Evolutionary conservation across 1,140 invertebrate genomes (phyloP), one percentile per base, ranked within the genome.

Genomic region (Zaprionus lachaisei): DNA sequence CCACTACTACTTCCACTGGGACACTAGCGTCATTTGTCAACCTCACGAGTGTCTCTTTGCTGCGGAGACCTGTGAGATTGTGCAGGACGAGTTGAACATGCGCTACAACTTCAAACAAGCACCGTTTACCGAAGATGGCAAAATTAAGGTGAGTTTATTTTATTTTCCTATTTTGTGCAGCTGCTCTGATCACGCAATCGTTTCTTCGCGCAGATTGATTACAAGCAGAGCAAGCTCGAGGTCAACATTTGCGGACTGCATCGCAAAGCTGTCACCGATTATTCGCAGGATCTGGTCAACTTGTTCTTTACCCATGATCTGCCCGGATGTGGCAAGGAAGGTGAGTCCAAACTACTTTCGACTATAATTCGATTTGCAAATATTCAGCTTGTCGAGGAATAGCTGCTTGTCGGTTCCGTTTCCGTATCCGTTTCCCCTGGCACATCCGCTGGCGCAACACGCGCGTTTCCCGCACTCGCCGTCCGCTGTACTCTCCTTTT

Each of bases 1-100:
- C 80, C 85, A 89, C 51, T 94, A 94, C 71, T 47, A 71, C 24
- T 94, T 94, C 73, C 89, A 93, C 34, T 94, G 94, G 94, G 90
- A 92, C 64, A 94, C 94, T 17, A 94, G 91, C 70, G 80, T 93
- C 62, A 93, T 94, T 67, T 94, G 94, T 72, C 87, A 83, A 62
- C 80, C 83, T 31, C 91, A 93, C 58, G 81, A 83, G 66, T 92
- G 91, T 64, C 78, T 58, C 38, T 84, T 92, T 54, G 77, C 63
- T 60, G 78, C 31, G 44, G 74, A 92, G 12, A 83, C 77, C 15
- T 93, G 92, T 51, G 86, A 92, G 51, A 82, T 93, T 70, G 86
- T 80, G 44, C 92, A 93, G 63, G 78, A 83, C 24, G 90, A 91
- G 55, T 37, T 87, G 31, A 61, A 60, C 12, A 72, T 68, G 15